Evolutionary conservation across 37 sponge, comb jelly and placozoan genomes (phyloP).

Genomic region (Crambe crambe): DNA sequence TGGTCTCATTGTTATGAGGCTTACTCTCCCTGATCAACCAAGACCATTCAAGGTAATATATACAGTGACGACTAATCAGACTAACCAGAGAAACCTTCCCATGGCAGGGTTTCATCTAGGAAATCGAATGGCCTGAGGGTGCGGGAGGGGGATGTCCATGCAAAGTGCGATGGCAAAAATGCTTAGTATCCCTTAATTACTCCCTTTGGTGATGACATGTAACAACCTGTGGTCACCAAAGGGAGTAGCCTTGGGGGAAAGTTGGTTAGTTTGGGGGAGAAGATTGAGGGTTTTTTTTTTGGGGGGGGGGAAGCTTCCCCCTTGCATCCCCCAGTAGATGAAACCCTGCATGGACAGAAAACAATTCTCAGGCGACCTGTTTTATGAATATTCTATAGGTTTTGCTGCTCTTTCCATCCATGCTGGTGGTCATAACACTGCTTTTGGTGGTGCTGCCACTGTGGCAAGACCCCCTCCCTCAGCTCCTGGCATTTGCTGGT

Average conservation of each 20-base stretch:
- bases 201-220: too few species aligned
- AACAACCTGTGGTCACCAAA: too few species aligned
- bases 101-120: too few species aligned
- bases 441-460: conserved; percentile 60
- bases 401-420: conserved; percentile 20
- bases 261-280: background rate
- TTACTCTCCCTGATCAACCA: conserved; percentile 44
- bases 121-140: too few species aligned
- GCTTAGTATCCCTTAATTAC: too few species aligned
- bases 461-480: conserved; percentile 11
- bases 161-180: too few species aligned
- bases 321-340: too few species aligned
- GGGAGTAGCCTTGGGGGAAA: background rate
- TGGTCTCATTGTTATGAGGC: conserved; percentile 57
- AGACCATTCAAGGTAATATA: conserved; percentile 62
- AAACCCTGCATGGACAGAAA: too few species aligned
- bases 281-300: too few species aligned
- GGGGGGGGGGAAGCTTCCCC: background rate
- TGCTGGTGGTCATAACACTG: conserved; percentile 61
- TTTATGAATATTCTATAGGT: background rate
- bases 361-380: too few species aligned
- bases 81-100: background rate
- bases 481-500: conserved; percentile 46
- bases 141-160: too few species aligned
- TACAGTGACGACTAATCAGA: background rate